Conservation (phyloP, 2,113 vertebrate species). For the Ivindomyrus marchei region DNA sequence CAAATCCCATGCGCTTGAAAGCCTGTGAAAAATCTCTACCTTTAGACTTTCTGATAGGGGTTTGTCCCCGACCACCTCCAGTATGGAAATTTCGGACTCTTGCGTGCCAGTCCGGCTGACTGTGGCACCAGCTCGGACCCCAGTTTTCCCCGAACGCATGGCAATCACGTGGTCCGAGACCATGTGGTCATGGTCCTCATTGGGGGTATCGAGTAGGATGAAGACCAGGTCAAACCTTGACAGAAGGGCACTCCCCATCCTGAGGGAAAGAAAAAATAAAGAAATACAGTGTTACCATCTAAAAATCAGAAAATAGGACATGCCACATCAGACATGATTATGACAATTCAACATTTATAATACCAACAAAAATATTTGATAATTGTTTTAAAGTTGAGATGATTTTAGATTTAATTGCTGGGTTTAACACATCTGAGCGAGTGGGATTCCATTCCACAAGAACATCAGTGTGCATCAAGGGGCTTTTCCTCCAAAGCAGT, state of each 20-base stretch:
- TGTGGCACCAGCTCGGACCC: slow-evolving; percentile 50
- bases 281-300: neutral
- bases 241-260: slow-evolving; percentile 90
- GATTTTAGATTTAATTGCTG: neutral
- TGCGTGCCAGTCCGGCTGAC: slow-evolving; percentile 53
- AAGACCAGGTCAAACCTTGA: slow-evolving; percentile 95
- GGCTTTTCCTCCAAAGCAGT: neutral
- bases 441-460: neutral
- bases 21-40: slow-evolving; percentile 50
- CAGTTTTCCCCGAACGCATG: slow-evolving; percentile 67
- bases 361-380: neutral
- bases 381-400: neutral
- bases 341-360: neutral
- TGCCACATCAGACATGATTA: neutral
- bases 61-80: slow-evolving; percentile 66
- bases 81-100: slow-evolving; percentile 67
- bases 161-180: slow-evolving; percentile 94
- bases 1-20: neutral
- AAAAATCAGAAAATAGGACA: neutral
- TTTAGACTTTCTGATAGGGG: slow-evolving; percentile 80
- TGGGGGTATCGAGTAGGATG: slow-evolving; percentile 88
- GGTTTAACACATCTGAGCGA: neutral
- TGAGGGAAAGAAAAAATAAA: slow-evolving; percentile 36
- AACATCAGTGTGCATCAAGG: neutral
- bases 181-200: slow-evolving; percentile 86